Evolutionary conservation across 2,797 vertebrate species (phyloP).

Genomic region (Ambastaia sidthimunki): DNA sequence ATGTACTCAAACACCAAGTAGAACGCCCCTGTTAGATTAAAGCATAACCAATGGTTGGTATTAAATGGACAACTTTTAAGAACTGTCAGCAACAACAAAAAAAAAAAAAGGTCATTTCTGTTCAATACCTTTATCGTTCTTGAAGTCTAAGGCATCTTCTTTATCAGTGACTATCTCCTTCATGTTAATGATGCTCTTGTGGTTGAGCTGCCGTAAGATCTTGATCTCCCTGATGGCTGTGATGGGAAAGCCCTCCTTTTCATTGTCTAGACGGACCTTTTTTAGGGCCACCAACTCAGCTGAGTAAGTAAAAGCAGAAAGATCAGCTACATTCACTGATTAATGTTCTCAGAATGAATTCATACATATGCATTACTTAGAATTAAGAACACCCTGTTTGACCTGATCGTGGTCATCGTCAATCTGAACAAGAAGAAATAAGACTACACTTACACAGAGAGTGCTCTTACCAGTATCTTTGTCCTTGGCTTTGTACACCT

Average conservation of each 20-base stretch:
- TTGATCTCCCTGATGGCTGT: slow-evolving; percentile 99
- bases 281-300: slow-evolving; percentile 96
- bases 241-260: slow-evolving; percentile 98
- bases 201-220: slow-evolving; percentile 96
- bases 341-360: not conserved
- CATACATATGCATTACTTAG: not conserved
- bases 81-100: not conserved
- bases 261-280: slow-evolving; percentile 98
- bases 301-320: slow-evolving; percentile 57
- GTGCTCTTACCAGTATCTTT: slow-evolving; percentile 90
- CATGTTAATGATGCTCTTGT: slow-evolving; percentile 98
- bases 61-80: no score
- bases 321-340: not conserved
- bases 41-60: not conserved
- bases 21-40: slow-evolving; percentile 86
- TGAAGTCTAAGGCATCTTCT: slow-evolving; percentile 98
- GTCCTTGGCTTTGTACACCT: slow-evolving; percentile 99
- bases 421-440: not conserved
- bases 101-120: not conserved
- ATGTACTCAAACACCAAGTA: slow-evolving; percentile 99
- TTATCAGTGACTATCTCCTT: slow-evolving; percentile 99
- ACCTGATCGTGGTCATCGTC: not conserved
- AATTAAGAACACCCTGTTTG: not conserved
- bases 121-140: slow-evolving; percentile 94
- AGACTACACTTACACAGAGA: not conserved